These are phyloP conservation scores for Dysdera silvatica DNA, from an alignment of 1,140 invertebrate genomes.

Conservation along the genomic window DNA sequence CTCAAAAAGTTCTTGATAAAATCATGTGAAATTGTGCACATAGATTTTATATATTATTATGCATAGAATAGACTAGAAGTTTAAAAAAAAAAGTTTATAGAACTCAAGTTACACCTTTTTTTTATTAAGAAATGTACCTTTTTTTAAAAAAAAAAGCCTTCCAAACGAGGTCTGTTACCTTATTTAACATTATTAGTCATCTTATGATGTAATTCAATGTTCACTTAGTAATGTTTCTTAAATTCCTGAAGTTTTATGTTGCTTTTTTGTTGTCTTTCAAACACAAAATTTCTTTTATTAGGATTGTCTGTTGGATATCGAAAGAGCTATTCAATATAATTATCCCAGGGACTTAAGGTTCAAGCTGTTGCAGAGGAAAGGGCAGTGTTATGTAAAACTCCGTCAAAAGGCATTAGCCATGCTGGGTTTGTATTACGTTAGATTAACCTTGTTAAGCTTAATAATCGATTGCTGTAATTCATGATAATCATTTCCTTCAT, in stretches of 20 bases:
- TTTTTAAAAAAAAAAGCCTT: background rate
- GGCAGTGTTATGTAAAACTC: constrained; percentile 64
- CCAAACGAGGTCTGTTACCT: background rate
- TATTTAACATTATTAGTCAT: background rate
- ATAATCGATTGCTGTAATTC: too few species aligned
- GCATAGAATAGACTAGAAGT: too few species aligned
- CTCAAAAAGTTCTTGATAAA: too few species aligned
- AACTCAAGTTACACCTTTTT: constrained; percentile 24
- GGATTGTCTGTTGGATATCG: constrained; percentile 54
- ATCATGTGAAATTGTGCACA: too few species aligned
- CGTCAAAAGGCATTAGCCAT: constrained; percentile 60
- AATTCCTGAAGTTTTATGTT: too few species aligned
- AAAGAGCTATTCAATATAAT: constrained; percentile 56
- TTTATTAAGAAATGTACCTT: background rate
- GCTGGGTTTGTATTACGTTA: constrained; percentile 55
- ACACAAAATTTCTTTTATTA: too few species aligned
- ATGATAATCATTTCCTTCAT: too few species aligned
- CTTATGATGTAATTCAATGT: background rate
- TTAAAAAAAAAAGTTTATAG: too few species aligned
- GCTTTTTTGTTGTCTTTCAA: too few species aligned
- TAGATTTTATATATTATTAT: too few species aligned
- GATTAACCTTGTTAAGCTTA: too few species aligned
- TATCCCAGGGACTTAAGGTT: constrained; percentile 66
- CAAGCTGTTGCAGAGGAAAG: constrained; percentile 67
- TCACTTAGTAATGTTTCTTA: background rate